These are phyloP conservation scores for Orchestia grillus DNA, from an alignment of 1,140 invertebrate species.

Conservation along the genomic window DNA sequence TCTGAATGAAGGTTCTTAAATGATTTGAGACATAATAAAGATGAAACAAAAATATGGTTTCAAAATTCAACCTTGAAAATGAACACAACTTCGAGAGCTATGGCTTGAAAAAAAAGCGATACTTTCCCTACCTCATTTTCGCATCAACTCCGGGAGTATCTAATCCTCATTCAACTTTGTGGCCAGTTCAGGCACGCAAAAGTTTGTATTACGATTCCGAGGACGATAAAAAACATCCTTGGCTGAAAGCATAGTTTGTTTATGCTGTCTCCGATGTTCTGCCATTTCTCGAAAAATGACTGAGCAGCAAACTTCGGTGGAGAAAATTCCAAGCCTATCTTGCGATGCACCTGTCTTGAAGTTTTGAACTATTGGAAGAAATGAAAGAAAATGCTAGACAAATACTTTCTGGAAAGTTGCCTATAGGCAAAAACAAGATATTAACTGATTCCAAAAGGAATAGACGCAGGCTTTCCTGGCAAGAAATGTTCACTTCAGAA, in stretches of 20 bases:
- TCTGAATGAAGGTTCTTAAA: too few species aligned
- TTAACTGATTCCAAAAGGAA: background rate
- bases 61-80: too few species aligned
- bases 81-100: too few species aligned
- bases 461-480: background rate
- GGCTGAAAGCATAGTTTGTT: background rate
- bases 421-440: background rate
- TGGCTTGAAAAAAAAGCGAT: too few species aligned
- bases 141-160: too few species aligned
- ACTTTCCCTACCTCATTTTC: too few species aligned
- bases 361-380: background rate
- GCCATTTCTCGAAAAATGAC: background rate
- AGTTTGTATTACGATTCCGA: background rate
- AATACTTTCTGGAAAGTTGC: background rate
- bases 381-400: background rate
- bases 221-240: background rate
- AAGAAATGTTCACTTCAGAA: background rate
- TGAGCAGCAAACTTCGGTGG: background rate
- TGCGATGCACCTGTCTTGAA: background rate
- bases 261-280: background rate
- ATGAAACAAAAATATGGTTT: too few species aligned
- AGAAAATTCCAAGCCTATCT: background rate
- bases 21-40: too few species aligned
- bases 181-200: background rate
- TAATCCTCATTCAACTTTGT: background rate